phyloP scores from a whole-genome alignment of 2,113 vertebrate species.

The Tetrao urogallus region DNA sequence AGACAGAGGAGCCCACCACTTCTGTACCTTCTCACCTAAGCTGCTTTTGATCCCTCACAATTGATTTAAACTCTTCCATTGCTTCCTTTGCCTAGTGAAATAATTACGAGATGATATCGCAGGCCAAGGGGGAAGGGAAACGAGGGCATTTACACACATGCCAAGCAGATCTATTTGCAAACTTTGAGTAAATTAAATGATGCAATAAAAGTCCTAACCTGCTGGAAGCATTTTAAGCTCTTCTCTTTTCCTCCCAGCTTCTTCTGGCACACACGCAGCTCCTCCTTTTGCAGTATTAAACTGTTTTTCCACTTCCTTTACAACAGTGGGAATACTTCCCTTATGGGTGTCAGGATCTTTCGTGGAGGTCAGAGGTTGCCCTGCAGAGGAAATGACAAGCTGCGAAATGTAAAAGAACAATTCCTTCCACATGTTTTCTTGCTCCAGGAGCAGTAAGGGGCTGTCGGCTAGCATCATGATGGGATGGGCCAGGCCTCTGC shows the following conservation, averaged over 20 bases:
- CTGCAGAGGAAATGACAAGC: slow-evolving; percentile 98
- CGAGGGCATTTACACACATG: background rate
- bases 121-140: background rate
- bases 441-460: slow-evolving; percentile 87
- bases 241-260: slow-evolving; percentile 76
- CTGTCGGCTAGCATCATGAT: slow-evolving; percentile 87
- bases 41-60: slow-evolving; percentile 66
- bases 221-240: slow-evolving; percentile 86
- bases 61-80: slow-evolving; percentile 58
- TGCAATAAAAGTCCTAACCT: slow-evolving; percentile 73
- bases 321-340: slow-evolving; percentile 92
- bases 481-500: slow-evolving; percentile 89
- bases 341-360: slow-evolving; percentile 91
- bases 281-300: slow-evolving; percentile 81
- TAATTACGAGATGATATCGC: slow-evolving; percentile 25
- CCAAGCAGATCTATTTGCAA: slow-evolving; percentile 7
- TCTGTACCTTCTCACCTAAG: slow-evolving; percentile 32
- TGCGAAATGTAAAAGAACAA: slow-evolving; percentile 99
- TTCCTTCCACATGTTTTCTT: slow-evolving; percentile 98
- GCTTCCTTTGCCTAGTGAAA: slow-evolving; percentile 52
- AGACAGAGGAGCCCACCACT: background rate
- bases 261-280: slow-evolving; percentile 75
- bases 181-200: slow-evolving; percentile 20
- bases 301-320: slow-evolving; percentile 82
- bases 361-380: slow-evolving; percentile 92